Percentiles rank a stretch among this genome's conserved stretches.
Conservation (phyloP, 2,888 invertebrate genomes). For the Tachina lurida region DNA sequence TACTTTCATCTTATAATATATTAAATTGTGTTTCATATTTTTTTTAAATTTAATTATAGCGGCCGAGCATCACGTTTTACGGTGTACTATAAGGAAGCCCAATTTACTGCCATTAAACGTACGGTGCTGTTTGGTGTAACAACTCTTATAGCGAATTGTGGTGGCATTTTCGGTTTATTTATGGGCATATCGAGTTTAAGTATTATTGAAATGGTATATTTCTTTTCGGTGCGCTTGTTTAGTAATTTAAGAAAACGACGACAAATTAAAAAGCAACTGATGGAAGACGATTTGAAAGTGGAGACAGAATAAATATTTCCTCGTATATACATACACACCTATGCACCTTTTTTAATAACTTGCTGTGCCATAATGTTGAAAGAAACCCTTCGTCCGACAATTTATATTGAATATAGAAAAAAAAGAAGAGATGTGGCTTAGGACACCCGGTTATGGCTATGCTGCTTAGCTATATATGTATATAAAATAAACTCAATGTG, state of each 20-base stretch:
- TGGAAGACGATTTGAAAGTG: constrained; percentile 61
- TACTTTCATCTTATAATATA: constrained; percentile 8
- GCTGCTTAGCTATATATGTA: no score
- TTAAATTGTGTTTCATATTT: neutral
- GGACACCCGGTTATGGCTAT: no score
- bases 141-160: constrained; percentile 88
- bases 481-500: no score
- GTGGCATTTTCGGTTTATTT: constrained; percentile 85
- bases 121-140: constrained; percentile 87
- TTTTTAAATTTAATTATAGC: constrained; percentile 76
- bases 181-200: constrained; percentile 82
- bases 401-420: neutral
- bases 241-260: constrained; percentile 77
- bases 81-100: constrained; percentile 88
- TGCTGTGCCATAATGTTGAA: constrained; percentile 65
- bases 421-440: no score
- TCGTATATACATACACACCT: neutral
- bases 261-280: constrained; percentile 74
- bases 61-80: constrained; percentile 84
- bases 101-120: constrained; percentile 87
- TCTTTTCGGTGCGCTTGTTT: constrained; percentile 83
- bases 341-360: constrained; percentile 59
- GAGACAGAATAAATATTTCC: constrained; percentile 12
- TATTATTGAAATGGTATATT: constrained; percentile 84
- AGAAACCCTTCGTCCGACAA: neutral